Evolutionary conservation across 2,113 vertebrate genomes (phyloP), one percentile per base, ranked within the genome.

Genomic region (Centrocercus urophasianus): DNA sequence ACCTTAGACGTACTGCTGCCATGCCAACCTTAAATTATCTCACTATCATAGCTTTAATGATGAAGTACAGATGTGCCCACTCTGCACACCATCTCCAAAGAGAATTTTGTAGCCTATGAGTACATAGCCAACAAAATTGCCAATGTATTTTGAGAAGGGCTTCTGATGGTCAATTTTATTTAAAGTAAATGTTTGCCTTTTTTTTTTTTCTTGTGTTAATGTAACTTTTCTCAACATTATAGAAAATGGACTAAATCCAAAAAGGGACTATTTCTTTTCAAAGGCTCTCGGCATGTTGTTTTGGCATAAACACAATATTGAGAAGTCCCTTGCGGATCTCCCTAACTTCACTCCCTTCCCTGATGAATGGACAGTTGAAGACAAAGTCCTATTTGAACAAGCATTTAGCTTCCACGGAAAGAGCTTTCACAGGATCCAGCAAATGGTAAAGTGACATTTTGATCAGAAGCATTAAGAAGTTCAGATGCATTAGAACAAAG

Each of bases 371-470:
- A 99, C 99, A 1, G 99, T 99, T 67, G 99, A 99, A 98, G 99
- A 99, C 89, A 99, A 99, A 97, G 99, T 99, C 92, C 97, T 99
- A 13, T 99, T 99, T 97, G 99, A 99, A 84, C 99, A 99, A 97
- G 99, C 99, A 63, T 99, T 99, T 98, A 99, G 99, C 96, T 99
- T 99, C 96, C 99, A 99, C 40, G 99, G 99, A 73, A 99, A 99
- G 97, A 99, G 99, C 97, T 99, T 99, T 96, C 99, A 99, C 97
- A 98, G 99, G 96, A 99, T 99, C 94, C 99, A 99, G 92, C 99
- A 99, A 98, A 99, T 99, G 99, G 99, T 99, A 98, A 89, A 95
- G 76, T 93, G 74, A 45, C 88, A 25, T 16, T 88, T 91, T 71
- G 50, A 86, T 80, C 27, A 54, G 36, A 86, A 83, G 25, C 47